Percentiles rank a stretch among this genome's conserved stretches.
Evolutionary conservation across 2,888 invertebrate species (phyloP).

Genomic region (Harpalus rufipes): DNA sequence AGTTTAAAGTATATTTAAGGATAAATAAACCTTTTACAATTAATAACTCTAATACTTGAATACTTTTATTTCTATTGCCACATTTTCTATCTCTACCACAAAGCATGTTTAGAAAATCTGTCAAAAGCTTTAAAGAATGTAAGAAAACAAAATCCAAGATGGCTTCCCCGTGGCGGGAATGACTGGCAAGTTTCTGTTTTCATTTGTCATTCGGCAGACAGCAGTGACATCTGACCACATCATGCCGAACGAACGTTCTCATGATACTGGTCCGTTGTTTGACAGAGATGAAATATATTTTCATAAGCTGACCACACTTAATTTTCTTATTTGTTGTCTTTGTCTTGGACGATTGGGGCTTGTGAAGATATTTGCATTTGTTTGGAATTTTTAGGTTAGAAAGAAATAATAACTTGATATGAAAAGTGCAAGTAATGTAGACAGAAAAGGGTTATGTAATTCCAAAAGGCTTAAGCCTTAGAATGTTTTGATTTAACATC

Average conservation of each 20-base stretch:
- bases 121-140: conserved; percentile 43
- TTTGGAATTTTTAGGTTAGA: conserved; percentile 32
- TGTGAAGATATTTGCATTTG: conserved; percentile 26
- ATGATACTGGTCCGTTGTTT: conserved; percentile 41
- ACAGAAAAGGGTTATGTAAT: conserved; percentile 13
- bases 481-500: conserved; percentile 29
- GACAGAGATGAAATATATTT: conserved; percentile 39
- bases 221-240: conserved; percentile 76
- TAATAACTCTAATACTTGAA: too few species aligned
- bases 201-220: conserved; percentile 76
- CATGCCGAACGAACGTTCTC: conserved; percentile 70
- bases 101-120: conserved; percentile 41
- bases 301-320: conserved; percentile 39
- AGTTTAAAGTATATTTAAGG: too few species aligned
- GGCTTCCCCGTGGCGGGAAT: conserved; percentile 65
- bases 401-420: background rate
- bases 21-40: too few species aligned
- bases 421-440: conserved; percentile 28
- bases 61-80: conserved; percentile 13
- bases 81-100: conserved; percentile 17
- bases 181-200: conserved; percentile 74
- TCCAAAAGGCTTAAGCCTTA: conserved; percentile 5
- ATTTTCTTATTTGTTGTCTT: conserved; percentile 25
- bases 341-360: conserved; percentile 12
- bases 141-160: conserved; percentile 46